Evolutionary conservation across 2,797 vertebrate species (phyloP).

Genomic region (Sebastes cheni): DNA sequence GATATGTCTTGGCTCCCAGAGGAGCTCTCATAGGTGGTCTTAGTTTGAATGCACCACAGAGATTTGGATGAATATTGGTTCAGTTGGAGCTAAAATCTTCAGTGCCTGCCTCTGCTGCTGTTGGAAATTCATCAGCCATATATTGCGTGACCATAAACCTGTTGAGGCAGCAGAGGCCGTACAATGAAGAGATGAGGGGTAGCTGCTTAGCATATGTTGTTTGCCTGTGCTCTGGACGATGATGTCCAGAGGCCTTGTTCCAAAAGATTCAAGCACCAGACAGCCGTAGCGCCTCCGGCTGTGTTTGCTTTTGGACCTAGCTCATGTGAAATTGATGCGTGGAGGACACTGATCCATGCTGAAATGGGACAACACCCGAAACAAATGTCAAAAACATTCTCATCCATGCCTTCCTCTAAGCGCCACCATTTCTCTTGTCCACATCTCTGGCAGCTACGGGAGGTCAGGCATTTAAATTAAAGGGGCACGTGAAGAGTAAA

Average conservation of each 20-base stretch:
- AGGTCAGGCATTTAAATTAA: conserved; percentile 61
- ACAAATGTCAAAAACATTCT: conserved; percentile 77
- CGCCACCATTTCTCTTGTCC: conserved; percentile 30
- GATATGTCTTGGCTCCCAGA: conserved; percentile 28
- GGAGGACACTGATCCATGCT: conserved; percentile 74
- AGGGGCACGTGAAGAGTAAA: conserved; percentile 40
- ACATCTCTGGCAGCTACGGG: not conserved
- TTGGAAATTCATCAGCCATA: conserved; percentile 25
- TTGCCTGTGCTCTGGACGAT: conserved; percentile 36
- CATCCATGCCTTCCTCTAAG: conserved; percentile 51
- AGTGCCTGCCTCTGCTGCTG: not conserved
- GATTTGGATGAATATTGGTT: conserved; percentile 48
- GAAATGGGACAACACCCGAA: conserved; percentile 71
- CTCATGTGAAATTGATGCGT: conserved; percentile 78
- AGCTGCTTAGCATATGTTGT: conserved; percentile 40
- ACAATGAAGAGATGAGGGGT: not conserved
- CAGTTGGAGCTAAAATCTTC: conserved; percentile 32
- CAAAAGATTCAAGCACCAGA: conserved; percentile 57
- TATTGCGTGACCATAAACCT: conserved; percentile 42
- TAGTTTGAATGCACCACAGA: conserved; percentile 43
- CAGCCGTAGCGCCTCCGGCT: conserved; percentile 59
- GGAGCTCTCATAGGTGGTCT: conserved; percentile 9
- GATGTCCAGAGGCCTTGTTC: conserved; percentile 61
- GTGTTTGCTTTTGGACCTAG: conserved; percentile 65
- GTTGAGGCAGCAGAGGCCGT: conserved; percentile 18